Evolutionary conservation across 2,113 vertebrate genomes (phyloP).

Genomic region (Passer montanus): DNA sequence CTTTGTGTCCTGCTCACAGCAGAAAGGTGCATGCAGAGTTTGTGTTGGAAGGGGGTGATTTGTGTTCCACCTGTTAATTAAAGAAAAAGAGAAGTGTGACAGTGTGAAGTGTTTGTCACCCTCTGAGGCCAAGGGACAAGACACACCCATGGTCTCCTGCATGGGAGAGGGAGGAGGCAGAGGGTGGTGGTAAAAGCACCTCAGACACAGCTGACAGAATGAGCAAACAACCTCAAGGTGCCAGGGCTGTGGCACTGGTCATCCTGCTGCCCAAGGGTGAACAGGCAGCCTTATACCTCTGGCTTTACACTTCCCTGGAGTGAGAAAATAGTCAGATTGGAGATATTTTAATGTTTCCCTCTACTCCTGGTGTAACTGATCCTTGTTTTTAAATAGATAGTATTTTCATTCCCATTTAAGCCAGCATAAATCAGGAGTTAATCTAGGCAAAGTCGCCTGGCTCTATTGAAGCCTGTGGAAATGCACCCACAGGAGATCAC

Average conservation of each 20-base stretch:
- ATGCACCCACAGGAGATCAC: not conserved
- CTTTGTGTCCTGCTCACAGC: accelerated
- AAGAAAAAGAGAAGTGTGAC: not conserved
- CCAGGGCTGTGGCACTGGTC: not conserved
- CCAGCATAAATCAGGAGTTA: constrained; percentile 4
- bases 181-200: not conserved
- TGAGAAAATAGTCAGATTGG: not conserved
- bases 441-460: not conserved
- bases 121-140: not conserved
- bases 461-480: not conserved
- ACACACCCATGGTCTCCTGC: accelerated
- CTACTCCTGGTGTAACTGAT: not conserved
- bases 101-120: not conserved
- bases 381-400: constrained; percentile 18
- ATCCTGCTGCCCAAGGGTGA: accelerated
- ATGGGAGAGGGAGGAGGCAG: not conserved
- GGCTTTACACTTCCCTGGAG: not conserved
- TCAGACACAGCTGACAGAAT: not conserved
- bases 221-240: not conserved
- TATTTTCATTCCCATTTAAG: not conserved
- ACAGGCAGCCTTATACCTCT: not conserved
- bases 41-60: not conserved
- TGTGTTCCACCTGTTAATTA: not conserved
- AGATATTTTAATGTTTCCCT: not conserved
- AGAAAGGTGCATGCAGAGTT: not conserved